Conservation (phyloP, 2,797 vertebrate species). For the Bradypodion pumilum region DNA sequence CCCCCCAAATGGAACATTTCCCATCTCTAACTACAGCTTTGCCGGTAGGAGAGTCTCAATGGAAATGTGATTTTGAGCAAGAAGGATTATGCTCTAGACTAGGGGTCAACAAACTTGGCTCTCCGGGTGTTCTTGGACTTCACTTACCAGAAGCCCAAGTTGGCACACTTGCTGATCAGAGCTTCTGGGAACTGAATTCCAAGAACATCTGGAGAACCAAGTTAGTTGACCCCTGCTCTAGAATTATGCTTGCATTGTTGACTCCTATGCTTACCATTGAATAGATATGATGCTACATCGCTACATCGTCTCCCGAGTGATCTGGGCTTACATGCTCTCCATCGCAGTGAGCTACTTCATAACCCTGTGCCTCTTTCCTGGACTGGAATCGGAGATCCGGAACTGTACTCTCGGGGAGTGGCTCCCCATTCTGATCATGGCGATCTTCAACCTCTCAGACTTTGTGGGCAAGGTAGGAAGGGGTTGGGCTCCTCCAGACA, state of each 20-base stretch:
- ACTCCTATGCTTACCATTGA: background rate
- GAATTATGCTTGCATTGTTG: background rate
- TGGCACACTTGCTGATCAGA: too few relatives aligned
- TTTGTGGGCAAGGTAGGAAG: slow-evolving; percentile 94
- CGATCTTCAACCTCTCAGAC: slow-evolving; percentile 97
- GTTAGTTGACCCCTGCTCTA: too few relatives aligned
- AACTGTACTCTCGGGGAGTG: slow-evolving; percentile 90
- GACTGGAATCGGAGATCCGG: slow-evolving; percentile 94
- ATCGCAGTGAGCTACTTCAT: slow-evolving; percentile 97
- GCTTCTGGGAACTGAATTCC: too few relatives aligned
- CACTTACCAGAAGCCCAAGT: too few relatives aligned
- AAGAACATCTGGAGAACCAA: too few relatives aligned
- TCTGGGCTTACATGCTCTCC: slow-evolving; percentile 98
- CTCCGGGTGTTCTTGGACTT: too few relatives aligned
- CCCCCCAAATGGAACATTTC: too few relatives aligned
- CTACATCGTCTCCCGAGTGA: slow-evolving; percentile 90
- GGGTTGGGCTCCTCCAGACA: background rate
- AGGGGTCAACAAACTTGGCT: too few relatives aligned
- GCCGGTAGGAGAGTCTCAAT: too few relatives aligned
- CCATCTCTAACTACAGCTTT: too few relatives aligned
- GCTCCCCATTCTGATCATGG: slow-evolving; percentile 98
- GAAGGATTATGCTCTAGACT: too few relatives aligned
- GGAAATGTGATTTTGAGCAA: too few relatives aligned
- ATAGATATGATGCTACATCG: slow-evolving; percentile 94
- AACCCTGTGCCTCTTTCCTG: slow-evolving; percentile 95